Conservation (phyloP, 2,888 invertebrate species). For the Bombylius major region DNA sequence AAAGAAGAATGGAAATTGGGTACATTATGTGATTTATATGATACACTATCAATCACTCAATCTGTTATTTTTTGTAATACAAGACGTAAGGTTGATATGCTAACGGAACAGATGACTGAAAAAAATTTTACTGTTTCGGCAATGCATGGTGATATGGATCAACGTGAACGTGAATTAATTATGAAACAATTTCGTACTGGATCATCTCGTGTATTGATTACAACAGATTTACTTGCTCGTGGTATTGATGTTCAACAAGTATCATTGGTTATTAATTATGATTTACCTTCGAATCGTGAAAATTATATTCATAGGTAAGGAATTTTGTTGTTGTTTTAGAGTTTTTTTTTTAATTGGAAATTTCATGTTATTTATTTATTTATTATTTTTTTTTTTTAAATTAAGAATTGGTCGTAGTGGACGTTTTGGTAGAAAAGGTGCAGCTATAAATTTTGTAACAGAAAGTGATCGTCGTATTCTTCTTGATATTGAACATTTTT, state of each 20-base stretch:
- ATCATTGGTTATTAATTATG: constrained; percentile 99
- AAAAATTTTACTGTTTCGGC: constrained; percentile 97
- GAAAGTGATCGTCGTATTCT: constrained; percentile 87
- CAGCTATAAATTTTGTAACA: constrained; percentile 98
- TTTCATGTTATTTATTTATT: background rate
- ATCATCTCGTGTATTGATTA: constrained; percentile 95
- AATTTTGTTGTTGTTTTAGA: background rate
- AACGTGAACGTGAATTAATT: constrained; percentile 94
- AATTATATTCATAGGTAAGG: constrained; percentile 97
- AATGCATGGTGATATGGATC: constrained; percentile 99
- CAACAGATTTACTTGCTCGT: constrained; percentile 95
- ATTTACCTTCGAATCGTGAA: constrained; percentile 97
- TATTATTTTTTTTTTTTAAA: constrained; percentile 15
- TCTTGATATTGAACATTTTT: constrained; percentile 96
- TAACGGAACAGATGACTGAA: constrained; percentile 89
- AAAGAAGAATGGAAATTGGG: constrained; percentile 89
- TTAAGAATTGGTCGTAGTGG: constrained; percentile 97
- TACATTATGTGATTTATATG: constrained; percentile 95
- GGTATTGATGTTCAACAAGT: constrained; percentile 99
- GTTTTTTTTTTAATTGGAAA: background rate
- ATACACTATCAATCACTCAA: constrained; percentile 97
- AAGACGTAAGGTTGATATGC: constrained; percentile 96
- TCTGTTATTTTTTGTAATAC: constrained; percentile 99
- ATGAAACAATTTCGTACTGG: constrained; percentile 99
- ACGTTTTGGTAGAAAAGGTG: constrained; percentile 99